Evolutionary conservation across 35 echinoderm and acorn worm species (phyloP).

Genomic region (Heliocidaris tuberculata): DNA sequence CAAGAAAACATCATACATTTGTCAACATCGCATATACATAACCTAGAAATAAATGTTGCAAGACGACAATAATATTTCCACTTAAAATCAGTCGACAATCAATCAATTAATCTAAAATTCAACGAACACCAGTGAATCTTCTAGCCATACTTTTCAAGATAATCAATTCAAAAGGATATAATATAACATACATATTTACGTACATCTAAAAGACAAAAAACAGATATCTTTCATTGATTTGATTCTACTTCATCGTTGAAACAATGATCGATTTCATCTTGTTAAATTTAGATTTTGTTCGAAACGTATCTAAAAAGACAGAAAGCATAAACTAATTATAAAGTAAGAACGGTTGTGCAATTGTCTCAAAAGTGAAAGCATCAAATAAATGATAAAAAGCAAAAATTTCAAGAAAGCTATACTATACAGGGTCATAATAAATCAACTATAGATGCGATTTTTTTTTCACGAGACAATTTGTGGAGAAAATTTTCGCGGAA

Average conservation of each 20-base stretch:
- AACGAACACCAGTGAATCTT: neutral
- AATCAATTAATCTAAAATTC: neutral
- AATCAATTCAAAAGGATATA: neutral
- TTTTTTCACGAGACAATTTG: no score
- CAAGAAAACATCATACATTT: neutral
- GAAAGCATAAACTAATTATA: neutral
- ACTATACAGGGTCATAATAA: no score
- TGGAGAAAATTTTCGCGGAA: no score
- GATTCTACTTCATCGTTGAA: neutral
- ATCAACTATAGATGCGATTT: no score
- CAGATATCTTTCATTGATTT: neutral
- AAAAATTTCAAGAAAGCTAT: no score
- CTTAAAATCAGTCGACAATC: neutral
- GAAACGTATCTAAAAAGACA: neutral
- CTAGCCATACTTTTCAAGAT: neutral
- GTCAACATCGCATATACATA: neutral
- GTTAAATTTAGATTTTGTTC: neutral
- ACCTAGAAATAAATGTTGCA: neutral
- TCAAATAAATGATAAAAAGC: neutral
- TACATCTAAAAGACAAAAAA: neutral
- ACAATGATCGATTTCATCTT: neutral
- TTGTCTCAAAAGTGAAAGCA: neutral
- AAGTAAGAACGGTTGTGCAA: no score
- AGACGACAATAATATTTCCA: neutral
- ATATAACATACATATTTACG: neutral